Evolutionary conservation across 2,113 vertebrate species (phyloP).

Genomic region (Ibidorhyncha struthersii): DNA sequence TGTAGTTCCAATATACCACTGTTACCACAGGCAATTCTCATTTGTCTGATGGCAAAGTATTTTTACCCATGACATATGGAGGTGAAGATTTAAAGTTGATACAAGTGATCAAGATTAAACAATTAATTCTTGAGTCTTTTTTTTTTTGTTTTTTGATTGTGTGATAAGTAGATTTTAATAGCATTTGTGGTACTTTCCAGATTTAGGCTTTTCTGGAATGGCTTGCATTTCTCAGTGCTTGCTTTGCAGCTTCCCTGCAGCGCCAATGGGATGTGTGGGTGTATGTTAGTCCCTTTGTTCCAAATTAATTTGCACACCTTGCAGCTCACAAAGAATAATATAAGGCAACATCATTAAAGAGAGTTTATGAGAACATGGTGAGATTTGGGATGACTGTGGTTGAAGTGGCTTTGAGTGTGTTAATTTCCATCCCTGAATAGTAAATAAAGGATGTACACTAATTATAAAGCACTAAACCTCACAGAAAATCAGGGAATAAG

Average conservation of each 20-base stretch:
- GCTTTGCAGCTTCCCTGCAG: constrained; percentile 46
- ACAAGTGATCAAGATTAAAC: background rate
- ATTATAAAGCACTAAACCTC: background rate
- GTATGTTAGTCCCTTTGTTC: background rate
- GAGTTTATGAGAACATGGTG: background rate
- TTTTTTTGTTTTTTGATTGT: background rate
- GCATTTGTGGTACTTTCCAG: background rate
- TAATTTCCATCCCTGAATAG: background rate
- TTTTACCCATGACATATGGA: background rate
- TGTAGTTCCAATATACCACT: background rate
- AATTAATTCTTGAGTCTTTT: background rate
- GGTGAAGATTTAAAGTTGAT: background rate
- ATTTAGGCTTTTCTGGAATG: constrained; percentile 19
- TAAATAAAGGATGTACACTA: background rate
- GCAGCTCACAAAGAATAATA: background rate
- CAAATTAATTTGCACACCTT: constrained; percentile 23
- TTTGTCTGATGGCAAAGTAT: background rate
- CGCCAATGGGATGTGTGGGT: background rate
- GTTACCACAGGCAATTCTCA: background rate
- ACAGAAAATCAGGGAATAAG: background rate
- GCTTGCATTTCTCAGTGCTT: constrained; percentile 38
- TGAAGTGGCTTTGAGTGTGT: background rate
- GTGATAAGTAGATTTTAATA: background rate
- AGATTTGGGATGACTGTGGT: background rate
- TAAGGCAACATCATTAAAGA: background rate